Conservation (phyloP, 2,888 invertebrate species). For the Minunthozetes semirufus region DNA sequence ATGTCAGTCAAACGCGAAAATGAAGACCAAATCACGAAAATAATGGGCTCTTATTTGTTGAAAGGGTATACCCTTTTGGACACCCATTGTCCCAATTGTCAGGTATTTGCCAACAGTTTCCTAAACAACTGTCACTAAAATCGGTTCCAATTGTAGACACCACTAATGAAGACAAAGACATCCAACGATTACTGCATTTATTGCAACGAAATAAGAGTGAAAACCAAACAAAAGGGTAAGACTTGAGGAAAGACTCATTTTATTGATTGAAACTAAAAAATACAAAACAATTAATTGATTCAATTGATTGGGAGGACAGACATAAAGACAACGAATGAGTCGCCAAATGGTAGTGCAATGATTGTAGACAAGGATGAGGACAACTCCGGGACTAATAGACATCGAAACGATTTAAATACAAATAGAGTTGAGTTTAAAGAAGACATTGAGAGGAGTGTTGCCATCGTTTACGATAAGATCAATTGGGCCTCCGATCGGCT, state of each 20-base stretch:
- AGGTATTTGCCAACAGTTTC: slow-evolving; percentile 8
- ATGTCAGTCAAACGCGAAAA: background rate
- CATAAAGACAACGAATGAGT: background rate
- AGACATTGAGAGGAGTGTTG: background rate
- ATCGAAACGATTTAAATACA: background rate
- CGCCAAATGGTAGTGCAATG: background rate
- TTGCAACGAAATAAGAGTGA: slow-evolving; percentile 23
- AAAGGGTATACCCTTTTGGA: slow-evolving; percentile 36
- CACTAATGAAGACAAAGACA: slow-evolving; percentile 25
- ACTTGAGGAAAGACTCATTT: background rate
- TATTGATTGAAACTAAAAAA: background rate
- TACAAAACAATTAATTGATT: background rate
- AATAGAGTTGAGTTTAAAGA: background rate
- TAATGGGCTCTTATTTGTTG: slow-evolving; percentile 33
- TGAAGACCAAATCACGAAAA: slow-evolving; percentile 7
- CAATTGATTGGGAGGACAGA: background rate
- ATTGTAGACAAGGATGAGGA: background rate
- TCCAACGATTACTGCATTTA: slow-evolving; percentile 15
- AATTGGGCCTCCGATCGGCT: slow-evolving; percentile 5
- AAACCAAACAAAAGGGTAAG: background rate
- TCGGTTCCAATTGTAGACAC: slow-evolving; percentile 22
- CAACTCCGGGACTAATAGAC: background rate
- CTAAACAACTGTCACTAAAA: background rate
- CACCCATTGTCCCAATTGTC: slow-evolving; percentile 21
- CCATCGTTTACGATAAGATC: background rate